A percentile compares a stretch with the other conserved stretches of the same genome.
These are phyloP conservation scores for Agrotis clavis DNA, from an alignment of 2,888 invertebrate genomes.

Conservation along the genomic window DNA sequence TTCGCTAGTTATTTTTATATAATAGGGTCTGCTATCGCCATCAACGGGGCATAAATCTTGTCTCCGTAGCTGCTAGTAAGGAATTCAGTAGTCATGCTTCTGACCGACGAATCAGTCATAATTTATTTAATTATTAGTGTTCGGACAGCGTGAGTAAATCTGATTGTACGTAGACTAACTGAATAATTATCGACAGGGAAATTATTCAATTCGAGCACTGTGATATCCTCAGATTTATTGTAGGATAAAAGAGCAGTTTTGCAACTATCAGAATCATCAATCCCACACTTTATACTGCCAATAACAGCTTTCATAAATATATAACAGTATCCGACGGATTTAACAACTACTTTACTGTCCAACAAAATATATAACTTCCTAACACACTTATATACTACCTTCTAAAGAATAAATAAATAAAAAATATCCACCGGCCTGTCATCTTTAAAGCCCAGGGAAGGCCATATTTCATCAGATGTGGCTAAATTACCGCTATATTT, in stretches of 20 bases:
- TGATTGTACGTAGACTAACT: neutral
- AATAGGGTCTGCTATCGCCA: no score
- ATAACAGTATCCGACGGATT: neutral
- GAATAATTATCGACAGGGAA: neutral
- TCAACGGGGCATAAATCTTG: no score
- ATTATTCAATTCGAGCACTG: neutral
- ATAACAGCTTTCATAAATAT: slow-evolving; percentile 24
- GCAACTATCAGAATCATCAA: neutral
- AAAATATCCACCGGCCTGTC: slow-evolving; percentile 24
- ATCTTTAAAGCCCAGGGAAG: slow-evolving; percentile 7
- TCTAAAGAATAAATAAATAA: slow-evolving; percentile 29
- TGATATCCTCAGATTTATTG: neutral
- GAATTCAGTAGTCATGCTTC: no score
- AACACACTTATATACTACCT: neutral
- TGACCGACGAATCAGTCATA: no score
- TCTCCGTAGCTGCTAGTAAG: no score
- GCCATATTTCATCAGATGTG: slow-evolving; percentile 55
- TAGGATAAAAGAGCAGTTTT: neutral
- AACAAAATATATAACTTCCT: neutral
- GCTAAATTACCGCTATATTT: slow-evolving; percentile 54
- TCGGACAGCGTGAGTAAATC: no score
- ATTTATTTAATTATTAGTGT: neutral
- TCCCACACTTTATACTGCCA: neutral
- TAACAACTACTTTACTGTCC: neutral
- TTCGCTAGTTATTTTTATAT: no score